These are phyloP conservation scores for Tenthredo amoena DNA, from an alignment of 2,888 invertebrate species.

Conservation along the genomic window DNA sequence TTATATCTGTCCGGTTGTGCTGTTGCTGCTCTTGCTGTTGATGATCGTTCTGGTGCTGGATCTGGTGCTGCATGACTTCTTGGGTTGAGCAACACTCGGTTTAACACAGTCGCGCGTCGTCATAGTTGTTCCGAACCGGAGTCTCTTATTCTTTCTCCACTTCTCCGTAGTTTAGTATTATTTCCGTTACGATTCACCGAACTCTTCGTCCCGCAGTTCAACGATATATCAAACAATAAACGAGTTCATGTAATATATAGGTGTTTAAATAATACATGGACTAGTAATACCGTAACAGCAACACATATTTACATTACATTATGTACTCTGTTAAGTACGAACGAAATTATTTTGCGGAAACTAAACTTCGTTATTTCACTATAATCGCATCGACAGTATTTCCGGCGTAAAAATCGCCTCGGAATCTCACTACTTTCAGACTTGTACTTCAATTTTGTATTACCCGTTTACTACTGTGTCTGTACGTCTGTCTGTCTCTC, in stretches of 20 bases:
- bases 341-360: not conserved
- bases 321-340: not conserved
- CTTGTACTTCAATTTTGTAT: not conserved
- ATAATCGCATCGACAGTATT: not conserved
- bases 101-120: slow-evolving; percentile 10
- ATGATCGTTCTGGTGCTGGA: not conserved
- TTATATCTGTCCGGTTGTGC: slow-evolving; percentile 28
- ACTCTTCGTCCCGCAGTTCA: not conserved
- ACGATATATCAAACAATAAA: not conserved
- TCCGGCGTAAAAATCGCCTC: not conserved
- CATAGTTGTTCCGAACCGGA: not conserved
- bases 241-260: not conserved
- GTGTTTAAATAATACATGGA: not conserved
- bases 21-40: slow-evolving; percentile 8
- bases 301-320: not conserved
- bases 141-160: not conserved
- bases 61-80: slow-evolving; percentile 33
- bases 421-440: not conserved
- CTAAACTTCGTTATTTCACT: not conserved
- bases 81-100: slow-evolving; percentile 22
- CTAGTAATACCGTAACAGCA: too few species aligned
- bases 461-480: slow-evolving; percentile 2
- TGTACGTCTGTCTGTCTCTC: slow-evolving; percentile 2
- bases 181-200: not conserved
- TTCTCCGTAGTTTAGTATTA: not conserved